Evolutionary conservation across 2,797 vertebrate species (phyloP), one percentile per base, ranked within the genome.

Genomic region (Muscicapa comitata): DNA sequence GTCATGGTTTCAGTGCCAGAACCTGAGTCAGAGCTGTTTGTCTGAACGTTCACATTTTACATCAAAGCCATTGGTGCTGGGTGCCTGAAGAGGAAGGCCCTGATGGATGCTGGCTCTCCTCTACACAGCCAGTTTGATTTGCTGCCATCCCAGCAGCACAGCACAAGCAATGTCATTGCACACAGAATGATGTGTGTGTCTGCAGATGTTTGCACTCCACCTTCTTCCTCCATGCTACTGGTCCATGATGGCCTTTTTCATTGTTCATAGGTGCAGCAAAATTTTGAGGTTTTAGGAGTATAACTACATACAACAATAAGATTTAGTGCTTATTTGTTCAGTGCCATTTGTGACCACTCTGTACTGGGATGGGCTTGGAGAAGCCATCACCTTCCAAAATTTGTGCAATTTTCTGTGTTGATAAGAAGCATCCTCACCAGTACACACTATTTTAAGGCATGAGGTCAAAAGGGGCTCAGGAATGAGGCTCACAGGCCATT

Each of bases 1-100:
- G 37, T 51, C 15, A 15, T 1, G 3, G 11, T 48, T 63, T 76
- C 33, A 42, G 28, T 77, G 48, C 71, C 81, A 82, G 45, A 48
- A 26, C 63, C 50, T 47, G 74, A 91, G 29, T 84, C 74, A 94
- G 70, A 65, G n/a, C 31, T 15, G 6, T 35, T 73, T 70, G 37
- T 37, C 19, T 1, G 2, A 88, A 47, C 1, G 0, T 55, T 72
- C n/a, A 24, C 31, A n/a, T 51, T 68, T 82, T 33, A 20, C 1
- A 18, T 38, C 73, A 50, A 78, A 81, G 28, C 8, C 4, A 1
- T 16, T 5, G 1, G 24, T 0, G 6, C 29, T 50, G 54, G 20
- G 14, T 63, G 42, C 54, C 42, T 50, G 2, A 17, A 53, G 58
- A 85, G 66, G 42, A 57, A 14, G 21, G 33, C 59, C 50, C 26